Evolutionary conservation across 2,113 vertebrate genomes (phyloP).

Genomic region (Vireo altiloquus): DNA sequence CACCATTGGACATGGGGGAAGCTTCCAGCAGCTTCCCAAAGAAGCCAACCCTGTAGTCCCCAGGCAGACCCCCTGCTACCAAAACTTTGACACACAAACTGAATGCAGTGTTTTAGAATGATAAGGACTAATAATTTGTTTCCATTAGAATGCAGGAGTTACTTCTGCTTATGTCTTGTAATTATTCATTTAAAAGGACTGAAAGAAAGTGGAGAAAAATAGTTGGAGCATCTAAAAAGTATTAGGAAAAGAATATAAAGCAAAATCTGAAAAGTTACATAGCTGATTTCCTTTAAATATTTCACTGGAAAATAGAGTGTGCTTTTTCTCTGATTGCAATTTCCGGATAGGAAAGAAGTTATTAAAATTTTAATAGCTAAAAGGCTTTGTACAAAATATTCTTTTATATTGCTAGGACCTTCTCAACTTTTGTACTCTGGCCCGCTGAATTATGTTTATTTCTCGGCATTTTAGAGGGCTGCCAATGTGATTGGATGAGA

Average conservation of each 20-base stretch:
- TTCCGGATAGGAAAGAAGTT: neutral
- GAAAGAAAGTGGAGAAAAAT: neutral
- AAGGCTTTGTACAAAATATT: neutral
- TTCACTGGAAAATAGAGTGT: neutral
- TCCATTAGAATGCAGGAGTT: neutral
- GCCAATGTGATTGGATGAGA: neutral
- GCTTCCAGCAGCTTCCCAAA: neutral
- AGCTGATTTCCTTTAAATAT: neutral
- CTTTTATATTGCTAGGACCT: neutral
- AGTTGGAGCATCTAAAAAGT: neutral
- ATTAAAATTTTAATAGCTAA: neutral
- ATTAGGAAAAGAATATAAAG: neutral
- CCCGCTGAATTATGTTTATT: neutral
- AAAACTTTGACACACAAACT: neutral
- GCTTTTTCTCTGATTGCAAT: neutral
- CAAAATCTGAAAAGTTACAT: neutral
- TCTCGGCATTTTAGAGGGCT: neutral
- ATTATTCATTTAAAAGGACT: neutral
- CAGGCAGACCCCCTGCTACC: neutral
- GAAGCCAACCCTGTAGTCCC: neutral
- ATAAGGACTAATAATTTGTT: neutral
- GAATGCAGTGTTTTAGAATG: neutral
- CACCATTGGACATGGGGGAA: accelerated
- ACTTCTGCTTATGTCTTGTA: neutral
- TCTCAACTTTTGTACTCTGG: neutral